Base-by-base conservation (phyloP, 2,797 vertebrate genomes). In the Oreortyx pictus region DNA sequence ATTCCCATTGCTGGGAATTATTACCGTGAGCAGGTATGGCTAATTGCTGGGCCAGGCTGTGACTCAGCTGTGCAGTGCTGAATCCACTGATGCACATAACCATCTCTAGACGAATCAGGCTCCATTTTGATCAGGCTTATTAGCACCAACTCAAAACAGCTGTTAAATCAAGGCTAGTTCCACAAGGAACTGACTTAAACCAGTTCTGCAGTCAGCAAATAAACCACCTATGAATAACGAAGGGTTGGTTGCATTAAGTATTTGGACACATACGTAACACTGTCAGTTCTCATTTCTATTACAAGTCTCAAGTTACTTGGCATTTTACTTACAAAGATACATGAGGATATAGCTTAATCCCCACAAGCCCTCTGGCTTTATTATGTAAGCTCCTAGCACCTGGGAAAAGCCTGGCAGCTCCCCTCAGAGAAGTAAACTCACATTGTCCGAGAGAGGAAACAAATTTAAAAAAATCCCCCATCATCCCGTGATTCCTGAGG, bases 1-100 rank as follows among this genome's bases (percentile, higher is more conserved):
- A 2, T 9, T 81, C 39, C 54, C 64, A 67, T 1, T 25, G 27
- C 33, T 62, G 60, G 70, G 37, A 37, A 37, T 37, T 37, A 37
- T 37, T 37, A 37, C 37, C 37, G 37, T 18, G 7, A 56, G 39
- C 50, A 14, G 5, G 43, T 25, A 79, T 73, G 31, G 56, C 41
- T 89, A 29, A 62, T 75, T 27, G 59, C 54, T 66, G 77, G 43
- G 71, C 86, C 81, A 93, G n/a, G 39, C 47, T 44, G 71, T 64
- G 29, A 39, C 23, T 73, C 50, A 62, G 60, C 19, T 37, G 11
- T 91, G n/a, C 2, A 68, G 41, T 2, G 20, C 54, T 9, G 7
- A 49, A 84, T 86, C 61, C 74, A 82, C 5, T 31, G 70, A 35
- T 0, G 7, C 50, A 56, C 1, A 0, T 46, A 81, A 75, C 6